Evolutionary conservation across 2,797 vertebrate genomes (phyloP), one percentile per base, ranked within the genome.

Genomic region (Notolepis coatsorum): DNA sequence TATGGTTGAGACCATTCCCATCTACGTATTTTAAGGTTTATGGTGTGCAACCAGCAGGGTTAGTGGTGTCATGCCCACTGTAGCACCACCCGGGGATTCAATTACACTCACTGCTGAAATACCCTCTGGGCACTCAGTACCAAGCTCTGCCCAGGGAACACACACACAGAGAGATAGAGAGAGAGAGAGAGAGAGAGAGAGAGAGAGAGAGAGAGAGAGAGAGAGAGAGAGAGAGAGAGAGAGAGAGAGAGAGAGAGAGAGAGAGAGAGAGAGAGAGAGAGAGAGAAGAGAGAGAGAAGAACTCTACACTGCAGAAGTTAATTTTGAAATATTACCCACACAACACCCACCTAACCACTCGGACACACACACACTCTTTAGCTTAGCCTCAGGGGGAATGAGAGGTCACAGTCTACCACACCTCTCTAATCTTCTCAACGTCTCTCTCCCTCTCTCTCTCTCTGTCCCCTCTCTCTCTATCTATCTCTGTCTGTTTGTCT

Each of bases 101-200:
- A 9, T 31, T 28, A 37, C 20, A 8, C 6, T 61, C 58, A 15
- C 51, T 43, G 50, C 9, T 2, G 41, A 46, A 45, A n/a, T 61
- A 63, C 62, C 67, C 77, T 68, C 49, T 37, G 60, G 43, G 68
- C 74, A 61, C 12, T 20, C n/a, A 10, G 7, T 47, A 37, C 54
- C n/a, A n/a, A n/a, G n/a, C n/a, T n/a, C n/a, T 59, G 65, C 68
- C 65, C 39, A 39, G 25, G 42, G 66, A 45, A 42, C 17, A 23
- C 12, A 20, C 17, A 17, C 17, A 42, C 31, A 33, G n/a, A n/a
- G n/a, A n/a, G n/a, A n/a, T n/a, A n/a, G n/a, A n/a, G n/a, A n/a
- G n/a, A n/a, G n/a, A n/a, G n/a, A n/a, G n/a, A n/a, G n/a, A n/a
- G n/a, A n/a, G n/a, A n/a, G n/a, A n/a, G n/a, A n/a, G n/a, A n/a